phyloP scores from a whole-genome alignment of 2,888 invertebrate genomes.

The Caenorhabditis panamensis region DNA sequence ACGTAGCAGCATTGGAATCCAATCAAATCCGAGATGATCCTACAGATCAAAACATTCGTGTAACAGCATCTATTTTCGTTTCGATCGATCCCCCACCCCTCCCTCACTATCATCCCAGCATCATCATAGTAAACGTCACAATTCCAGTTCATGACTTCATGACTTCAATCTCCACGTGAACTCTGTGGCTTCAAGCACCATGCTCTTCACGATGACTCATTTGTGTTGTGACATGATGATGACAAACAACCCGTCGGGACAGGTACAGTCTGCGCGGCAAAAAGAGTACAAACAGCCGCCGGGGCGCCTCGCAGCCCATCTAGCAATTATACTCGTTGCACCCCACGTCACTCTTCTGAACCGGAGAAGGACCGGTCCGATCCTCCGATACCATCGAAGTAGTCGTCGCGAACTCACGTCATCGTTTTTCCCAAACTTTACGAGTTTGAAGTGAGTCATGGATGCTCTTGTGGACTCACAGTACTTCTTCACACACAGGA shows the following conservation, averaged over 20 bases:
- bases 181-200: neutral
- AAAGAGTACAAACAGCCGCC: neutral
- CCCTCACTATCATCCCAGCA: neutral
- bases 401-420: too few species aligned
- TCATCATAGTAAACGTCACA: too few species aligned
- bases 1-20: neutral
- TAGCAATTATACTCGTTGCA: neutral
- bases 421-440: too few species aligned
- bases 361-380: slow-evolving; percentile 13
- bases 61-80: too few species aligned
- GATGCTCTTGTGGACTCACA: neutral
- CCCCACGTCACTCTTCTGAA: slow-evolving; percentile 1
- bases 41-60: neutral
- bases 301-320: too few species aligned
- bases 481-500: neutral
- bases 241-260: slow-evolving; percentile 24
- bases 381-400: neutral
- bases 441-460: neutral
- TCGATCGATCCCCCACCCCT: too few species aligned
- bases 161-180: neutral
- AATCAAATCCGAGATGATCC: neutral
- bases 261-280: slow-evolving; percentile 12
- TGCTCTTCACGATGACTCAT: slow-evolving; percentile 16
- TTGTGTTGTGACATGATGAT: slow-evolving; percentile 32
- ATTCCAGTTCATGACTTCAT: neutral